A percentile compares a stretch with the other conserved stretches of the same genome.
phyloP scores from a whole-genome alignment of 2,113 vertebrate genomes.

The Lonchura striata region DNA sequence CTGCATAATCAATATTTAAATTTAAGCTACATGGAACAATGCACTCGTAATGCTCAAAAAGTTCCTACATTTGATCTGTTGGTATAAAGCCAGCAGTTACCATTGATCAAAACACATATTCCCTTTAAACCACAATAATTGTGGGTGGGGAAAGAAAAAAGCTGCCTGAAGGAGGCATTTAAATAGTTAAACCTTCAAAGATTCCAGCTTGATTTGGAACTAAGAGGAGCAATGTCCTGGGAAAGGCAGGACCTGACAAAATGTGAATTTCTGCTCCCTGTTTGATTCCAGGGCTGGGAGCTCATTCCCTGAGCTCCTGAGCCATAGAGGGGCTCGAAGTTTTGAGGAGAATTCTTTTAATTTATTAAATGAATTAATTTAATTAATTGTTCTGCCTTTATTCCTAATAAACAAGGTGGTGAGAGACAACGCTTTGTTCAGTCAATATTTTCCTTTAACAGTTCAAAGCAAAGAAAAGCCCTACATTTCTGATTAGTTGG shows the following conservation, averaged over 20 bases:
- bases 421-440: background rate
- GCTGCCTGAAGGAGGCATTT: rapidly evolving
- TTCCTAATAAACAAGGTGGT: background rate
- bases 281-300: background rate
- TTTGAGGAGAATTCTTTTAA: background rate
- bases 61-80: rapidly evolving
- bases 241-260: background rate
- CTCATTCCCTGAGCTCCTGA: background rate
- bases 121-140: background rate
- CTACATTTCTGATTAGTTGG: background rate
- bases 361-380: background rate
- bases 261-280: background rate
- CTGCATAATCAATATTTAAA: background rate
- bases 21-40: background rate
- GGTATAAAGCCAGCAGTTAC: background rate
- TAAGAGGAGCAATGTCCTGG: background rate
- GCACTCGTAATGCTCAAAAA: background rate
- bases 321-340: background rate
- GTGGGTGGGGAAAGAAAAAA: background rate
- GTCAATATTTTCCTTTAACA: background rate
- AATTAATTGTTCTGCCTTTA: background rate
- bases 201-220: background rate
- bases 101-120: background rate
- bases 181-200: background rate
- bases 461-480: background rate